Base-by-base conservation (phyloP, 64 coral and sea anemone genomes). In the Orbicella faveolata region DNA sequence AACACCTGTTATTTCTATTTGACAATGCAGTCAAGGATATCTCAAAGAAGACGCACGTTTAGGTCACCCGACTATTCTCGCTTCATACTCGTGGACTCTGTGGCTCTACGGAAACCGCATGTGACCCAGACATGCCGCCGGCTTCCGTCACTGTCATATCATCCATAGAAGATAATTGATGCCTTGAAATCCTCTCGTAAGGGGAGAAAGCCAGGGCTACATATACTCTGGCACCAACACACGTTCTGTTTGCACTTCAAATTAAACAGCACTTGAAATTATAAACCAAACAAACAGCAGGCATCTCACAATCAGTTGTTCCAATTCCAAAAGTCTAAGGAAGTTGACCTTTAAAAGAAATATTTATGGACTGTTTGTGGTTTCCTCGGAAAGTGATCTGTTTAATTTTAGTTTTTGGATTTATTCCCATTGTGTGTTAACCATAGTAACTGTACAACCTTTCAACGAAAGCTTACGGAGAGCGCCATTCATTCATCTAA, bases 301-400 rank as follows among this genome's bases (percentile, higher is more conserved):
- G 23, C 7, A 68, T 20, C 23, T 68, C 65, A 9, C 44, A 20
- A 68, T 68, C 23, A 18, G 3, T 18, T 64, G 20, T 68, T 23
- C 7, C 19, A 20, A 25, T 23, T 19, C 19, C 23, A 81, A 81
- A 16, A 21, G 18, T 65, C 61, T 10, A 2, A 7, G 10, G 55
- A 53, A 81, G 55, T 81, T n/a, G 19, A 81, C 10, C 57, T 81
- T 81, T 61, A 35, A 61, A 80, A 0, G 8, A 61, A 80, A 80
- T 34, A 80, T 80, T 62, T 37, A 13, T 34, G 52, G 78, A 63
- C 19, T 35, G 78, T 19, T 80, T 80, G 52, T 34, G 78, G 78
- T 80, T 80, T 80, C 78, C 54, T 20, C 19, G 21, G 48, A 79
- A 68, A 20, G 19, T 68, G 65, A 65, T 68, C 18, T 80, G 41